A percentile compares a stretch with the other conserved stretches of the same genome.
phyloP scores from a whole-genome alignment of 2,888 invertebrate genomes.

The Pachydiplax longipennis region DNA sequence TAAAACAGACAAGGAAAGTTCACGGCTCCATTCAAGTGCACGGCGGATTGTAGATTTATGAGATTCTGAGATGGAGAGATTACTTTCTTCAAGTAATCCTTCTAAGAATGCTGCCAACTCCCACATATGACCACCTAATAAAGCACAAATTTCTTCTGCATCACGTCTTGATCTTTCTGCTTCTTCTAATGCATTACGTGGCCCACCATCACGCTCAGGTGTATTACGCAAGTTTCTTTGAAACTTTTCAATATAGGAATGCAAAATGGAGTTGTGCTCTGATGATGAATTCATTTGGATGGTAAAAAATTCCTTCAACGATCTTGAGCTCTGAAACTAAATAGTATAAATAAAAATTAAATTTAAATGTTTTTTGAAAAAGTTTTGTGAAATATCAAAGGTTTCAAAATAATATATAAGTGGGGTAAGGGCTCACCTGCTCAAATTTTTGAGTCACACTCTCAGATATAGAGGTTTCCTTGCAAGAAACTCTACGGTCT shows the following conservation, averaged over 20 bases:
- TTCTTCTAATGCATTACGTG: slow-evolving; percentile 43
- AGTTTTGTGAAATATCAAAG: too few relatives aligned
- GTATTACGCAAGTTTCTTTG: slow-evolving; percentile 36
- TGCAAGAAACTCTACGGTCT: neutral
- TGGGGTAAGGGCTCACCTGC: neutral
- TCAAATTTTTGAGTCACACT: neutral
- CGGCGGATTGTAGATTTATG: slow-evolving; percentile 49
- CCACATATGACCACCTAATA: slow-evolving; percentile 52
- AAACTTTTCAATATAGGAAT: slow-evolving; percentile 46
- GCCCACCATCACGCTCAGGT: slow-evolving; percentile 36
- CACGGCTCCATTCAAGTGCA: slow-evolving; percentile 32
- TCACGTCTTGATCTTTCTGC: slow-evolving; percentile 47
- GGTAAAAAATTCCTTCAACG: neutral
- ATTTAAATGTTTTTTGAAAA: too few relatives aligned
- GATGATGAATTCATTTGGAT: slow-evolving; percentile 41
- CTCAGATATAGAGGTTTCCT: neutral
- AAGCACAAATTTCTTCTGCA: slow-evolving; percentile 51
- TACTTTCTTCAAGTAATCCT: slow-evolving; percentile 52
- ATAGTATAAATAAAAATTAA: too few relatives aligned
- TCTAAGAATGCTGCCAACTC: slow-evolving; percentile 54
- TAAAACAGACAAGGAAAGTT: slow-evolving; percentile 25
- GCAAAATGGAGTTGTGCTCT: slow-evolving; percentile 46
- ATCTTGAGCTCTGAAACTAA: neutral
- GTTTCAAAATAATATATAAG: too few relatives aligned
- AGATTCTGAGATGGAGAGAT: slow-evolving; percentile 51